Base-by-base conservation (phyloP, 2,888 invertebrate genomes). In the Odontomyia ornata region DNA sequence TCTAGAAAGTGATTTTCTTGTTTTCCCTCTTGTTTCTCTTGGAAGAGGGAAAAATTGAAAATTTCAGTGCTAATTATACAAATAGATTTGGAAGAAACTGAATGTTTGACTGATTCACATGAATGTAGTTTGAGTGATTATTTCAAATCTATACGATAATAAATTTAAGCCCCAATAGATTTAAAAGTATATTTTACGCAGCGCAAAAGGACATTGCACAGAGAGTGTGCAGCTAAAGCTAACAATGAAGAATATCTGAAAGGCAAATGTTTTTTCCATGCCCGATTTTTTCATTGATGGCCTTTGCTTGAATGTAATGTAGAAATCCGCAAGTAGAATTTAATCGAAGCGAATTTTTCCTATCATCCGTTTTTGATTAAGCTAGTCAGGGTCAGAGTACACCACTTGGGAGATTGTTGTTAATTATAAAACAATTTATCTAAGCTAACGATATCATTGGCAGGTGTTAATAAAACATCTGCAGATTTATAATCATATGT, bases 321-420 rank as follows among this genome's bases (percentile, higher is more conserved):
- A 23, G 69, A 25, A 27, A 36, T 9, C 3, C 9, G 36, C 36
- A 5, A 36, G 36, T 5, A 46, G 52, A 56, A n/a, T 57, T 73
- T 73, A 36, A 73, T 73, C 73, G 23, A 60, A 73, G 60, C 73
- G 36, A 73, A 57, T 73, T 73, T 73, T 73, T 5, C 15, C 13
- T 60, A 73, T 21, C 28, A 60, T 7, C 57, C 57, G 73, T 73
- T 73, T 73, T 60, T 57, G 73, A 73, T 73, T 73, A 73, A 73
- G 57, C 73, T 73, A 73, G 73, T 73, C 73, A 57, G 46, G 60
- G 73, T 73, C 73, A 57, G 46, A 25, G 9, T 57, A 30, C 36
- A 21, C 21, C 30, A 21, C 30, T 15, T 30, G 57, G 57, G 73
- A 18, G 52, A 52, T n/a, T 18, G 18, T n/a, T 13, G 13, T 52